phyloP scores from a whole-genome alignment of 2,113 vertebrate species.

The Sphaerodactylus townsendi region DNA sequence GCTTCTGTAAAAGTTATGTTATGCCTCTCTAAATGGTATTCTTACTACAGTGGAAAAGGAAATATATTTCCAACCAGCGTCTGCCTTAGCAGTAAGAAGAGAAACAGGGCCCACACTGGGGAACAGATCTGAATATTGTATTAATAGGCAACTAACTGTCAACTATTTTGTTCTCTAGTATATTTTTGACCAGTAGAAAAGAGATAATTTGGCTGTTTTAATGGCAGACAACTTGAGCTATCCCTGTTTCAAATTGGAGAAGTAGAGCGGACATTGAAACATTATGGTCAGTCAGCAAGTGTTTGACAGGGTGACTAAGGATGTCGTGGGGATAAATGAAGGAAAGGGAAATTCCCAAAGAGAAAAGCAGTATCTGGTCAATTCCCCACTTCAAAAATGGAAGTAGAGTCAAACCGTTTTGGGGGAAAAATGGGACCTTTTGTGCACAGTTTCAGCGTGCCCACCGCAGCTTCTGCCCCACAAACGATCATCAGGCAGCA shows the following conservation, averaged over 20 bases:
- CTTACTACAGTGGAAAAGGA: neutral
- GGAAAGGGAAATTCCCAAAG: neutral
- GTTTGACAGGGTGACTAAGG: neutral
- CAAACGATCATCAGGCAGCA: no score
- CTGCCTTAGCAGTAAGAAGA: neutral
- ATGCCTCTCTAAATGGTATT: neutral
- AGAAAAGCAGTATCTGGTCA: neutral
- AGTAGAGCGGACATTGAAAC: neutral
- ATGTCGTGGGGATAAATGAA: neutral
- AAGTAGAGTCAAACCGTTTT: no score
- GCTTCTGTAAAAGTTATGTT: slow-evolving; percentile 5
- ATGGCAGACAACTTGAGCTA: neutral
- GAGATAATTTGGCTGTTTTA: neutral
- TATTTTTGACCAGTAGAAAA: neutral
- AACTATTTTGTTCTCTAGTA: neutral
- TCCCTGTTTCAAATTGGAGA: neutral
- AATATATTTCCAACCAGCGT: neutral
- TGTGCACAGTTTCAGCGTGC: no score
- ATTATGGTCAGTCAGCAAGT: neutral
- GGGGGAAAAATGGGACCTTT: no score
- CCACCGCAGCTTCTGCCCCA: no score
- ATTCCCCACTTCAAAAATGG: no score
- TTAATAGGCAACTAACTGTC: neutral
- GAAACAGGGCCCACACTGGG: neutral
- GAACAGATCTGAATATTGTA: neutral